Base-by-base conservation (phyloP, 2,888 invertebrate genomes). In the Belgica antarctica region DNA sequence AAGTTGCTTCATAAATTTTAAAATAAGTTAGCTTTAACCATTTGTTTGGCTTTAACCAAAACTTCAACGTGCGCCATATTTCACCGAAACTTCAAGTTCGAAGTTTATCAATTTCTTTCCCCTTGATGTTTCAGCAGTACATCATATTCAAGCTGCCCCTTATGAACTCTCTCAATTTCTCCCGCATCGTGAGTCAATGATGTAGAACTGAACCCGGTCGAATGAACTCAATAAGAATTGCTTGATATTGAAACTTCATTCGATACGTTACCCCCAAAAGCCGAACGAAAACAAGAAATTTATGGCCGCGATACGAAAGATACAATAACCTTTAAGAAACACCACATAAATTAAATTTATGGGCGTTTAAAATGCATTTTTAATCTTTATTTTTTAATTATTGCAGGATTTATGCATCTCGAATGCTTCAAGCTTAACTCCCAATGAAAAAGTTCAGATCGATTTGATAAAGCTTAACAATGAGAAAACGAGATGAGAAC, bases 271-370 rank as follows among this genome's bases (percentile, higher is more conserved):
- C 10, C 10, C 31, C 31, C 31, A 12, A 41, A 12, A 41, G 41
- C 41, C 7, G n/a, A 41, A 3, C 41, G 41, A 41, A 31, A n/a
- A 41, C 15, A 41, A 41, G 41, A 41, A 41, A 41, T 41, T 41
- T 41, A 41, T 12, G 41, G 4, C 4, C 12, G 7, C 15, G 41
- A 41, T 41, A 41, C 41, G 41, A 41, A 15, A 41, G 41, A 41
- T 41, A 41, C 41, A 41, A 41, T 41, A 41, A 41, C 41, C 41
- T 41, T 41, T 41, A 41, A 41, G 41, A 41, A 41, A 41, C 41
- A 41, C 41, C 41, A 41, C 41, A 41, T 41, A 12, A 41, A 41
- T 10, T 7, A 12, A 41, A 41, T 41, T 41, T 41, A 41, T 41
- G 41, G 15, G 15, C 41, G 15, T n/a, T 41, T 41, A n/a, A 41